phyloP scores from a whole-genome alignment of 2,888 invertebrate genomes.

The Callimorpha dominula region DNA sequence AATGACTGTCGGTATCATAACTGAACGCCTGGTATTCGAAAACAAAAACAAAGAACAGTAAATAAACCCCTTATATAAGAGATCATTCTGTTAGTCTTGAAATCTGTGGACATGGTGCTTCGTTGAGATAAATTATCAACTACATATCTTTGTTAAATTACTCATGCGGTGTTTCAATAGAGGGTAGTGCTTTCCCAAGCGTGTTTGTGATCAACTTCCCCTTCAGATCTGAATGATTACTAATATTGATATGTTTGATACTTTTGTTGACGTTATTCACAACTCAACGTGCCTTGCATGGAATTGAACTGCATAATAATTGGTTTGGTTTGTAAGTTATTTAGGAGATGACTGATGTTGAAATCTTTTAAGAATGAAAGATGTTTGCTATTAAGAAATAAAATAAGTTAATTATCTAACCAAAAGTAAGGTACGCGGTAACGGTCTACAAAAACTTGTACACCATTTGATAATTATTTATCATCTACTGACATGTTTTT shows the following conservation, averaged over 20 bases:
- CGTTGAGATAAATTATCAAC: constrained; percentile 21
- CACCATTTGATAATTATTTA: neutral
- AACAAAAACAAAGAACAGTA: constrained; percentile 60
- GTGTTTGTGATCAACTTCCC: constrained; percentile 20
- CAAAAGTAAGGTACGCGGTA: neutral
- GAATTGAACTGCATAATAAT: neutral
- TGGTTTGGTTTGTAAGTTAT: neutral
- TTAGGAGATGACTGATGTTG: neutral
- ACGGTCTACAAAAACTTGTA: neutral
- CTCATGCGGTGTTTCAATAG: neutral
- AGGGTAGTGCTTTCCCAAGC: constrained; percentile 11
- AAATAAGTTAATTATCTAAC: neutral
- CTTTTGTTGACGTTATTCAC: constrained; percentile 10
- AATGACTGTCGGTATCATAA: constrained; percentile 55
- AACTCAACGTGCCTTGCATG: neutral
- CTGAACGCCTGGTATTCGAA: constrained; percentile 54
- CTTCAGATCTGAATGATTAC: constrained; percentile 11
- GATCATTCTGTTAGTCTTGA: constrained; percentile 22
- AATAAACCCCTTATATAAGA: constrained; percentile 43
- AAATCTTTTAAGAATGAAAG: neutral
- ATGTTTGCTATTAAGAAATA: neutral
- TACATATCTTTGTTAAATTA: neutral
- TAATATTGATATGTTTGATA: constrained; percentile 17
- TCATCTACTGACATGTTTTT: neutral
- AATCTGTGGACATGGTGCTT: constrained; percentile 32